Conservation (phyloP, 1,140 invertebrate species). For the Ladona fulva region DNA sequence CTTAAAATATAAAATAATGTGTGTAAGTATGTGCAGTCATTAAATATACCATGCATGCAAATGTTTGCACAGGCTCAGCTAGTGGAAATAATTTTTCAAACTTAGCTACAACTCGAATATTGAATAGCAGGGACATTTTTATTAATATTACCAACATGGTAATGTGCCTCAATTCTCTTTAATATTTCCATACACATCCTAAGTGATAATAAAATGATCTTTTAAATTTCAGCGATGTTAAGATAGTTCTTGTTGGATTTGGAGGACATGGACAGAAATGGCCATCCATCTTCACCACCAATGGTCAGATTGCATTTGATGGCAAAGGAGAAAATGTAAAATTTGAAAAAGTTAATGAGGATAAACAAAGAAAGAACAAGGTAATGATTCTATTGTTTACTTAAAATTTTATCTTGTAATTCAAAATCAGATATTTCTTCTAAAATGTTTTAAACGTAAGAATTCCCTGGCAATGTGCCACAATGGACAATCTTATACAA, state of each 20-base stretch:
- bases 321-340: slow-evolving; percentile 38
- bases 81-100: too few species aligned
- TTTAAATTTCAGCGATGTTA: slow-evolving; percentile 40
- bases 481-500: too few species aligned
- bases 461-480: too few species aligned
- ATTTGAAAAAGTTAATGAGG: slow-evolving; percentile 30
- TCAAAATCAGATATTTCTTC: too few species aligned
- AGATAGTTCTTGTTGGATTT: slow-evolving; percentile 47
- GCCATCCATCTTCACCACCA: slow-evolving; percentile 45
- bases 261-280: slow-evolving; percentile 41
- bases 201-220: slow-evolving; percentile 15
- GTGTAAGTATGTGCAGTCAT: too few species aligned
- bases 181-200: background rate
- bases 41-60: too few species aligned
- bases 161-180: slow-evolving; percentile 15
- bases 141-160: background rate
- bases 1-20: too few species aligned
- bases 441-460: too few species aligned
- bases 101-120: too few species aligned
- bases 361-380: slow-evolving; percentile 22
- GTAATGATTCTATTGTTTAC: background rate
- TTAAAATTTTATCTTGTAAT: too few species aligned
- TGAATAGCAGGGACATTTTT: too few species aligned
- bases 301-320: slow-evolving; percentile 45
- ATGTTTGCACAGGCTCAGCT: too few species aligned